Evolutionary conservation across 2,797 vertebrate genomes (phyloP).

Genomic region (Chromis chromis): DNA sequence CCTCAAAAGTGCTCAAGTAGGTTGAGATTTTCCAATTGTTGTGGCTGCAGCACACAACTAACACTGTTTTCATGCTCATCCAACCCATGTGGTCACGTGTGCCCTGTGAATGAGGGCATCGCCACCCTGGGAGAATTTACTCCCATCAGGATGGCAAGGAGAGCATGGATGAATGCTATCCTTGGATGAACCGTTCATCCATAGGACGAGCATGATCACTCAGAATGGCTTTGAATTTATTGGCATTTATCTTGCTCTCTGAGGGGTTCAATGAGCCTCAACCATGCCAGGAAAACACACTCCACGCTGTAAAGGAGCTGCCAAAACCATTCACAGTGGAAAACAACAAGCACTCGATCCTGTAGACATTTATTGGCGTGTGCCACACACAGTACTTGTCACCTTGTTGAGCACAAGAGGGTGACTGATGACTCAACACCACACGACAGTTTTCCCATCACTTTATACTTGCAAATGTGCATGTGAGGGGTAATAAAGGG

Average conservation of each 20-base stretch:
- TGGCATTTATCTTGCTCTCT: conserved; percentile 50
- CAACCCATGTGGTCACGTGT: conserved; percentile 33
- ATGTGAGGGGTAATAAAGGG: conserved; percentile 24
- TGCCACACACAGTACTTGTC: conserved; percentile 43
- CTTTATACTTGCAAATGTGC: conserved; percentile 28
- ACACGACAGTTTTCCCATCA: conserved; percentile 5
- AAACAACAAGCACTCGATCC: conserved; percentile 42
- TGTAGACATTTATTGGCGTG: conserved; percentile 42
- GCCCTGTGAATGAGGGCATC: conserved; percentile 29
- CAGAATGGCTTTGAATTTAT: conserved; percentile 60
- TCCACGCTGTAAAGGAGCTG: conserved; percentile 33
- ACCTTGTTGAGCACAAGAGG: conserved; percentile 50
- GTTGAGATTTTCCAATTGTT: neutral
- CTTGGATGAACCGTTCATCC: conserved; percentile 67
- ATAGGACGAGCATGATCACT: conserved; percentile 44
- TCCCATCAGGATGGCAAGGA: conserved; percentile 39
- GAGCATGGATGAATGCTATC: conserved; percentile 64
- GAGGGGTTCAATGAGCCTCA: conserved; percentile 51
- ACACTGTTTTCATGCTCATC: conserved; percentile 44
- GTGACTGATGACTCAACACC: conserved; percentile 46
- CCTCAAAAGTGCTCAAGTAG: conserved; percentile 10
- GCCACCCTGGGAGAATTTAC: conserved; percentile 36
- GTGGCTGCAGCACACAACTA: neutral
- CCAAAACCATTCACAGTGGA: conserved; percentile 35
- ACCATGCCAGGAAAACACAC: conserved; percentile 38